These are phyloP conservation scores for Tillus elongatus DNA, from an alignment of 2,888 invertebrate species.

Conservation along the genomic window DNA sequence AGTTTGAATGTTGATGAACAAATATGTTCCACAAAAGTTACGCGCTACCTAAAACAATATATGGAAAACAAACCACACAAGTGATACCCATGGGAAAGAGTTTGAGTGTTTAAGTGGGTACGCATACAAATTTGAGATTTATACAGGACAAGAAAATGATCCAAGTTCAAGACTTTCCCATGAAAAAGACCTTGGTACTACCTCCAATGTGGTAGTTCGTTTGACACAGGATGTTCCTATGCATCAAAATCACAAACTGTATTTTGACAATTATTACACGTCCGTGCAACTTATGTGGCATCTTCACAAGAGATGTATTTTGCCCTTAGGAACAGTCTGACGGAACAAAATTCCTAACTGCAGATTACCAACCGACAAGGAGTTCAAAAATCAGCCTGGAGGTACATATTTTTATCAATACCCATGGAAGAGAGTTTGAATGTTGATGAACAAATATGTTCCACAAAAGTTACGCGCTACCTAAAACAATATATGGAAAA, in stretches of 20 bases:
- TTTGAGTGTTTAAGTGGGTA: not conserved
- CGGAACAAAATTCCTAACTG: not conserved
- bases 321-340: conserved; percentile 2
- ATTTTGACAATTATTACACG: not conserved
- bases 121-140: conserved; percentile 3
- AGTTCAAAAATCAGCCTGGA: not conserved
- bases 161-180: not conserved
- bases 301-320: not conserved
- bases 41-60: too few relatives aligned
- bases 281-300: not conserved
- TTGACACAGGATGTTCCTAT: not conserved
- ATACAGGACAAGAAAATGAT: conserved; percentile 1
- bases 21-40: too few relatives aligned
- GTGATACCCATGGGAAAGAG: too few relatives aligned
- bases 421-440: too few relatives aligned
- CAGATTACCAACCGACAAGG: conserved; percentile 2
- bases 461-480: too few relatives aligned
- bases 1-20: too few relatives aligned
- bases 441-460: too few relatives aligned
- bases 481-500: too few relatives aligned
- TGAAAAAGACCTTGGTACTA: not conserved
- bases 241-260: not conserved
- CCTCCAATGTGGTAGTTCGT: conserved; percentile 1
- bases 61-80: too few relatives aligned
- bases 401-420: too few relatives aligned